Base-by-base conservation (phyloP, 1,140 invertebrate species). In the Diprion similis region DNA sequence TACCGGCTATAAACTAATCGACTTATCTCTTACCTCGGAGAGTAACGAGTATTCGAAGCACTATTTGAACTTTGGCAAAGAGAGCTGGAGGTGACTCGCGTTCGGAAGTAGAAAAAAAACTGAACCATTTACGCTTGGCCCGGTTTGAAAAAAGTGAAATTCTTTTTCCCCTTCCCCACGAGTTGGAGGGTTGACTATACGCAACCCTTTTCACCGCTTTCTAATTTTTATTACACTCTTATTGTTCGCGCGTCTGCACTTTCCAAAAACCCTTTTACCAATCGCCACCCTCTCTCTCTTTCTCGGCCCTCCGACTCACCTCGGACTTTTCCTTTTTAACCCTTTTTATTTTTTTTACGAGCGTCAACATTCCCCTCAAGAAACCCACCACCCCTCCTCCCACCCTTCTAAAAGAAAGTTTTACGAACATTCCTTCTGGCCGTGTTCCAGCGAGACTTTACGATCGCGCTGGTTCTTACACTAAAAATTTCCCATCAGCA, bases 141-240 rank as follows among this genome's bases (percentile, higher is more conserved):
- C n/a, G 45, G 65, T 47, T 46, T 19, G 71, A 70, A 78, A 69
- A 86, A 83, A 81, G 77, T 80, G 78, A 85, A 79, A 84, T 79
- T 78, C 37, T 46, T 10, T 59, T 47, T 46, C 59, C 75, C 77
- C 24, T 37, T 37, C 24, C 24, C 24, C 24, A 37, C 24, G 24
- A 37, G 24, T 6, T 6, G 24, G 6, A 37, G 24, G 24, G 24
- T 37, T 37, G 24, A 37, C 24, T 37, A 3, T 37, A 37, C 24
- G 24, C 78, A 79, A 85, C 82, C 84, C 84, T 86, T 86, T 80
- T 59, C 65, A 15, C 47, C 70, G 65, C 85, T 86, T 85, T 87
- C 84, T 76, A 85, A 83, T 79, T 80, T 79, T 80, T 82, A 79
- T 48, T 37, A 37, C 24, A 78, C 70, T 65, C 77, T 78, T 75